Conservation (phyloP, 2,797 vertebrate genomes). For the Masticophis lateralis region DNA sequence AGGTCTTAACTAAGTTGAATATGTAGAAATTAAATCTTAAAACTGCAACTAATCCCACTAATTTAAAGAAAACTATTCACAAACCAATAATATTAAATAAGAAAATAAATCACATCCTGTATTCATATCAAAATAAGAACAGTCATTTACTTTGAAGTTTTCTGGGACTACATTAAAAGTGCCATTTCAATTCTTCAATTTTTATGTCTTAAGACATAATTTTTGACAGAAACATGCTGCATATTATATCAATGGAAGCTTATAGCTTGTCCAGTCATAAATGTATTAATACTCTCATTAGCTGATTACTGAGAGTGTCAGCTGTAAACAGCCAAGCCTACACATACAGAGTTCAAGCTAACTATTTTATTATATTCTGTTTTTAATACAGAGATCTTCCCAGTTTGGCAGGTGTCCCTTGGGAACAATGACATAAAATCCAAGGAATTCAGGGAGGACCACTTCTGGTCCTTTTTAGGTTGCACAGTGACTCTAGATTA, state of each 20-base stretch:
- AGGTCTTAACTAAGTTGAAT: not conserved
- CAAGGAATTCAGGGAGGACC: not conserved
- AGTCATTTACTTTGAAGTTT: not conserved
- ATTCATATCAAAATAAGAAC: not conserved
- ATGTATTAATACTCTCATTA: not conserved
- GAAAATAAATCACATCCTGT: not conserved
- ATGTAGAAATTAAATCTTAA: not conserved
- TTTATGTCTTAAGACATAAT: not conserved
- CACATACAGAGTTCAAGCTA: not conserved
- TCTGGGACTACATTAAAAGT: not conserved
- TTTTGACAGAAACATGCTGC: not conserved
- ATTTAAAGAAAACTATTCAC: not conserved
- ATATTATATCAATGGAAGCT: not conserved
- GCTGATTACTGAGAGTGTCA: not conserved
- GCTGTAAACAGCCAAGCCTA: not conserved
- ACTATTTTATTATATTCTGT: not conserved
- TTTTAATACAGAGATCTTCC: not conserved
- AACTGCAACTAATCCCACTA: not conserved
- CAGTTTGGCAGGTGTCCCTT: not conserved
- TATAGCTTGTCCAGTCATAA: not conserved
- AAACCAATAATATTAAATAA: not conserved
- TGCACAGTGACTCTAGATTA: not conserved
- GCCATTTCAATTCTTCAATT: not conserved
- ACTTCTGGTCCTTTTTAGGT: not conserved
- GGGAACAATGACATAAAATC: not conserved